phyloP scores from a whole-genome alignment of 2,113 vertebrate genomes.

The Otocyon megalotis region DNA sequence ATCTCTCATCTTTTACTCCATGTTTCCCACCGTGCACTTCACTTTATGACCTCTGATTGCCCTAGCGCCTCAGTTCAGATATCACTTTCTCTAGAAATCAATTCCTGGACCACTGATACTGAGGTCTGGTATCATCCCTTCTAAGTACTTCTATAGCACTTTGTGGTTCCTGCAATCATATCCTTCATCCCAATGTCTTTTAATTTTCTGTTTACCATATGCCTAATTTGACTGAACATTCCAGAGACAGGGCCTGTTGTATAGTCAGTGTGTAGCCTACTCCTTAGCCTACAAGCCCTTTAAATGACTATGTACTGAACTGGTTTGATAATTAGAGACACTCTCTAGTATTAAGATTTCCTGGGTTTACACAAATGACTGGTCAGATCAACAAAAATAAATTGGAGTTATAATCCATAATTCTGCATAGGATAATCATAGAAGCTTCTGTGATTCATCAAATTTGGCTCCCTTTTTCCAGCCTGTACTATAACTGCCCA shows the following conservation, averaged over 20 bases:
- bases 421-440: background rate
- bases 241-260: background rate
- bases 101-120: background rate
- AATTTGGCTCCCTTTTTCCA: background rate
- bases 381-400: conserved; percentile 17
- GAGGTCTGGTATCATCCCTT: no score
- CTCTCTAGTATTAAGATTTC: background rate
- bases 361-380: background rate
- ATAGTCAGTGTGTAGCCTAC: background rate
- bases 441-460: background rate
- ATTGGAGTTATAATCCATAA: background rate
- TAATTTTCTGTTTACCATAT: background rate
- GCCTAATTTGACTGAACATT: background rate
- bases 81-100: background rate
- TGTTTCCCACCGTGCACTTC: background rate
- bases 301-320: background rate
- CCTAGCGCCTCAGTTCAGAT: background rate
- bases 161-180: background rate
- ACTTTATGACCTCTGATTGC: background rate
- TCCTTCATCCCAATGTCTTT: background rate
- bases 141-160: background rate
- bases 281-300: background rate
- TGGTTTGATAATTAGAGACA: background rate
- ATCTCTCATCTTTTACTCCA: background rate
- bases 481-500: background rate